Evolutionary conservation across 2,888 invertebrate genomes (phyloP).

Genomic region (Sesamia inferens): DNA sequence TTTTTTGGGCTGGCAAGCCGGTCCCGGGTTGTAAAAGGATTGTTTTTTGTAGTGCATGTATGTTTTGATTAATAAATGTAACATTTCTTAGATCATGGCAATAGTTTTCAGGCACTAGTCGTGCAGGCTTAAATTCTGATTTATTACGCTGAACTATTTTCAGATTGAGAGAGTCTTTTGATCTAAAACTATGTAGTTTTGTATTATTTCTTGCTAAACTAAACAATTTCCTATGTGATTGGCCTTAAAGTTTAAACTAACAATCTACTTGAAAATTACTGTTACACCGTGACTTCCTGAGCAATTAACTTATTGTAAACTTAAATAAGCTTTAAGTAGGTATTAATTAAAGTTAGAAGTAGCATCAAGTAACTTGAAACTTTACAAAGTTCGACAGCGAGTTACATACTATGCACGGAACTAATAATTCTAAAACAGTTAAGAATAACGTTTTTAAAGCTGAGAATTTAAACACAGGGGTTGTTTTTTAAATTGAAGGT

Average conservation of each 20-base stretch:
- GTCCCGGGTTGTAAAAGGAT: conserved; percentile 14
- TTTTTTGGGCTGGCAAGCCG: conserved; percentile 27
- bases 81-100: neutral
- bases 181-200: conserved; percentile 1
- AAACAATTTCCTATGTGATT: neutral
- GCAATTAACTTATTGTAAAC: conserved; percentile 15
- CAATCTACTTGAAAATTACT: neutral
- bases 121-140: neutral
- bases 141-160: neutral
- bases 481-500: neutral
- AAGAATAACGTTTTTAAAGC: neutral
- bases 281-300: neutral
- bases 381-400: conserved; percentile 12
- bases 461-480: too few relatives aligned
- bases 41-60: neutral
- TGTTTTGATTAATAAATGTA: conserved; percentile 1
- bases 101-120: neutral
- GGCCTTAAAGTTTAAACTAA: conserved; percentile 3
- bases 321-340: conserved; percentile 24
- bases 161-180: neutral
- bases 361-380: conserved; percentile 21
- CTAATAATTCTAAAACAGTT: conserved; percentile 18
- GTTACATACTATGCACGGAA: conserved; percentile 18
- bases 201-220: neutral
- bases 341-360: conserved; percentile 44